These are phyloP conservation scores for Amphiura filiformis DNA, from an alignment of 35 echinoderm and acorn worm species.

Conservation along the genomic window DNA sequence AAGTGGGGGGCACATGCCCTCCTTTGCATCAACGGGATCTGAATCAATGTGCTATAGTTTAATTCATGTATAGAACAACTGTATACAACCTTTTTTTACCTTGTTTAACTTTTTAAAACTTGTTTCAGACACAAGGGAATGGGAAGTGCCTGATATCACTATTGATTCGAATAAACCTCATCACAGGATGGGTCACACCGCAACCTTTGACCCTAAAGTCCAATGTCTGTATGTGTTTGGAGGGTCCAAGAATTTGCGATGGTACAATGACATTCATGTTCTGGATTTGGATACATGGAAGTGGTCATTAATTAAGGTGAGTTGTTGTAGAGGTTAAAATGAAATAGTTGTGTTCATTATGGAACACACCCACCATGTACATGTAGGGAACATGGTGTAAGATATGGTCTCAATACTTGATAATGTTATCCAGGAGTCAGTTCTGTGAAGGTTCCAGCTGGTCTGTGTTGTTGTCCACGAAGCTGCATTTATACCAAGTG, in stretches of 20 bases:
- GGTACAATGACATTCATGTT: slow-evolving; percentile 90
- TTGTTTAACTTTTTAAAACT: too few relatives aligned
- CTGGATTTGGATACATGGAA: slow-evolving; percentile 70
- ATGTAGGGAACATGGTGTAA: too few relatives aligned
- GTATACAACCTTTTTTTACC: too few relatives aligned
- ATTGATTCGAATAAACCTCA: slow-evolving; percentile 53
- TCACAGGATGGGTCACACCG: slow-evolving; percentile 83
- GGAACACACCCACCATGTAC: too few relatives aligned
- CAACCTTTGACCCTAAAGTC: slow-evolving; percentile 62
- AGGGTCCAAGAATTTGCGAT: slow-evolving; percentile 88
- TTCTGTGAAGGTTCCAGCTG: too few relatives aligned
- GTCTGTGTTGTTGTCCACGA: too few relatives aligned
- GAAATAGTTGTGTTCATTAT: too few relatives aligned
- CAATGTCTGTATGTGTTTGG: slow-evolving; percentile 83
- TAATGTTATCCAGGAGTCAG: background rate
- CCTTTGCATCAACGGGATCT: too few relatives aligned
- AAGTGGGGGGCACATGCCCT: too few relatives aligned
- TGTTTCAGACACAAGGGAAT: slow-evolving; percentile 25
- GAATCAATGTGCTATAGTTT: too few relatives aligned
- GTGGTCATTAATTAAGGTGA: slow-evolving; percentile 86
- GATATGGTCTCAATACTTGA: background rate
- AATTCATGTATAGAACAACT: too few relatives aligned
- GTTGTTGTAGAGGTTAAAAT: background rate
- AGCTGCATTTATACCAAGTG: too few relatives aligned
- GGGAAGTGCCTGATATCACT: slow-evolving; percentile 46